A percentile compares a stretch with the other conserved stretches of the same genome.
These are phyloP conservation scores for Tachyglossus aculeatus DNA, from an alignment of 2,797 vertebrate genomes.

Conservation along the genomic window DNA sequence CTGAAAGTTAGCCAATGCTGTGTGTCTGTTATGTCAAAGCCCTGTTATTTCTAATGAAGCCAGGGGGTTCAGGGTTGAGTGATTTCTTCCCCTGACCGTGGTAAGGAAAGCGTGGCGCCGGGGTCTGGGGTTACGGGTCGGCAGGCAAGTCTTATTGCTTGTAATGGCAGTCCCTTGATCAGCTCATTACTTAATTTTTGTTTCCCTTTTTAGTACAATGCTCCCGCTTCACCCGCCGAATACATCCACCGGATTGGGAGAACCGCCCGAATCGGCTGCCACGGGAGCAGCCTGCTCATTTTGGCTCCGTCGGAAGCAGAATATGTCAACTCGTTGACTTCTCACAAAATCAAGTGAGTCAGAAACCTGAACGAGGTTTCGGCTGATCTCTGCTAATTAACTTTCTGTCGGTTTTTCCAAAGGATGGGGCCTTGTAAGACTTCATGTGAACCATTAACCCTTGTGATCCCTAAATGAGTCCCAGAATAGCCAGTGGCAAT, in stretches of 20 bases:
- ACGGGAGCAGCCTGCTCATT: conserved; percentile 90
- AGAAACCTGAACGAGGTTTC: conserved; percentile 68
- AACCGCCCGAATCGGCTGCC: conserved; percentile 89
- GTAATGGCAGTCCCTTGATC: conserved; percentile 45
- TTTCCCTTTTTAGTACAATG: conserved; percentile 81
- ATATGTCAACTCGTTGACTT: conserved; percentile 88
- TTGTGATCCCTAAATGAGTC: conserved; percentile 63
- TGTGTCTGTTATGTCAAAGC: conserved; percentile 53
- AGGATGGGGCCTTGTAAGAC: conserved; percentile 65
- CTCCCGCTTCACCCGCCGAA: conserved; percentile 84
- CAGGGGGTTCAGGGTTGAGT: conserved; percentile 44
- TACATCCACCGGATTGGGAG: conserved; percentile 93
- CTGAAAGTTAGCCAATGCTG: conserved; percentile 67
- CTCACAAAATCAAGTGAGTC: conserved; percentile 94
- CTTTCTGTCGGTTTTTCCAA: conserved; percentile 65
- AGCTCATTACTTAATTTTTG: conserved; percentile 54
- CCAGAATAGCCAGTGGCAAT: conserved; percentile 68
- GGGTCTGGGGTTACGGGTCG: conserved; percentile 40
- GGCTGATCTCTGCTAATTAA: conserved; percentile 75
- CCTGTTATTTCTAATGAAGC: conserved; percentile 37
- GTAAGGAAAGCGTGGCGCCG: conserved; percentile 3
- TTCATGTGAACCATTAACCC: conserved; percentile 74
- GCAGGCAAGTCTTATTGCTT: conserved; percentile 29
- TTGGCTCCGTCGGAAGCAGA: conserved; percentile 89
- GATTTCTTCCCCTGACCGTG: conserved; percentile 8